Evolutionary conservation across 2,113 vertebrate species (phyloP).

Genomic region (Campylomormyrus tamandua): DNA sequence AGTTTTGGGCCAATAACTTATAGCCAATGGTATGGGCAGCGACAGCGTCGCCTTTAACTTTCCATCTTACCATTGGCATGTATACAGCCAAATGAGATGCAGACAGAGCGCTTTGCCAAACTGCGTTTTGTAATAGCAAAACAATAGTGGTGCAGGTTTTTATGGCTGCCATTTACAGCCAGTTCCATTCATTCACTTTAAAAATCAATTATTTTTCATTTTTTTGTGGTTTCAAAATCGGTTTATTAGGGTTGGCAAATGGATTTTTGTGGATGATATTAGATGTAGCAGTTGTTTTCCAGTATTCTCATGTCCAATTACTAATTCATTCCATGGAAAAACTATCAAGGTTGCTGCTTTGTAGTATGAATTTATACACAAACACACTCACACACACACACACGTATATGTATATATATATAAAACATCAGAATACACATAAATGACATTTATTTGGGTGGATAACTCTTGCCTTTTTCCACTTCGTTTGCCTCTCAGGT

Average conservation of each 20-base stretch:
- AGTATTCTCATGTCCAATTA: background rate
- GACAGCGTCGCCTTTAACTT: background rate
- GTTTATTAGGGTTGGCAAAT: background rate
- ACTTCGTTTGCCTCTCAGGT: constrained; percentile 32
- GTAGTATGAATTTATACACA: background rate
- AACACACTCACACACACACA: background rate
- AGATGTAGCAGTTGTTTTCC: background rate
- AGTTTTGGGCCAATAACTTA: too few relatives aligned
- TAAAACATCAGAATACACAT: background rate
- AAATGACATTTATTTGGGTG: background rate
- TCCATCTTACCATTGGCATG: background rate
- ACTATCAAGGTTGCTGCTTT: background rate
- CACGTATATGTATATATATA: background rate
- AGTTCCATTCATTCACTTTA: background rate
- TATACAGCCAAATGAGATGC: background rate
- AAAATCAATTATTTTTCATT: background rate
- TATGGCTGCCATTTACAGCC: background rate
- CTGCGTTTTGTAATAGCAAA: background rate
- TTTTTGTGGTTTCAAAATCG: background rate
- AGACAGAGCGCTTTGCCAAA: background rate
- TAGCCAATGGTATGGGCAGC: background rate
- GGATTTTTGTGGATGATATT: background rate
- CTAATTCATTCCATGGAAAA: background rate
- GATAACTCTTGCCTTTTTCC: background rate
- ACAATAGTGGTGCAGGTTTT: background rate